Evolutionary conservation across 2,888 invertebrate species (phyloP), one percentile per base, ranked within the genome.

Genomic region (Linhomoeus sp.): DNA sequence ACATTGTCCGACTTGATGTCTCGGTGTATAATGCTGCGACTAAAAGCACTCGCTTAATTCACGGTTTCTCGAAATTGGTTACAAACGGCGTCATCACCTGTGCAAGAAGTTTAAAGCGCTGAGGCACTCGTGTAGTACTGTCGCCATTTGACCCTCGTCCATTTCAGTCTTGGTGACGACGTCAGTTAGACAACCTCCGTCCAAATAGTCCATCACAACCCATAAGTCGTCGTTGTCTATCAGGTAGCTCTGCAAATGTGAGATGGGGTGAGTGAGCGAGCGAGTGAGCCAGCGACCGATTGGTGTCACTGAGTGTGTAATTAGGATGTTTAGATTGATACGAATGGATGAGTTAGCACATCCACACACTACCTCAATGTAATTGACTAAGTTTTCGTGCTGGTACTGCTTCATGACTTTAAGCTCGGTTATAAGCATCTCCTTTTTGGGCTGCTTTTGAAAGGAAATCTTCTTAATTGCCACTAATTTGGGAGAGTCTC

Each of bases 1-100:
- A 92, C 81, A 66, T 92, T 92, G 67, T 92, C 92, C n/a, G 88
- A 88, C 66, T 92, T 92, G 49, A 92, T 88, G 65, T 92, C 90
- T 52, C 92, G 75, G 65, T 88, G 88, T 55, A 88, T 86, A 37
- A 86, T 86, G 17, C 83, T 84, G 66, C 70, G 59, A 22, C 59
- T 61, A 49, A 33, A 58, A 52, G 39, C 29, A 29, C 29, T 9
- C 7, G 29, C 29, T 9, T 12, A 29, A 12, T 29, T 29, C 7
- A 12, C 29, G 12, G 12, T 9, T 29, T 29, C 7, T 12, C 29
- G 12, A 12, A 5, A 12, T 29, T 29, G 29, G 5, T 5, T 29
- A 5, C 5, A 9, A 5, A 29, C 12, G 29, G 29, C 29, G n/a
- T n/a, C n/a, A n/a, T 12, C 29, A 29, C 29, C 56, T 54, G 67